Conservation (phyloP, 2,888 invertebrate genomes). For the Elegia similella region DNA sequence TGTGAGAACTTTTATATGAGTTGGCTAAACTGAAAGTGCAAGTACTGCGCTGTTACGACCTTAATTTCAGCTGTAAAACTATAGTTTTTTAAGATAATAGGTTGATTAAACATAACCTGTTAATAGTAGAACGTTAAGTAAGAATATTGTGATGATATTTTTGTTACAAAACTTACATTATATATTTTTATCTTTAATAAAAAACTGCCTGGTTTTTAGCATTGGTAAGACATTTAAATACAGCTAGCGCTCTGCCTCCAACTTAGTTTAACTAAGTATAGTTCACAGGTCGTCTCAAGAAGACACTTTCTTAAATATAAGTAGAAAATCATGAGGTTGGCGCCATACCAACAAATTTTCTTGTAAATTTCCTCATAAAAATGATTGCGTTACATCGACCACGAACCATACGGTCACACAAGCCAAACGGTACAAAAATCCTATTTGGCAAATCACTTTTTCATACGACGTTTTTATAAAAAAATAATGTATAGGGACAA, state of each 20-base stretch:
- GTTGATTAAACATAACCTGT: slow-evolving; percentile 18
- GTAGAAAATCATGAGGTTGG: background rate
- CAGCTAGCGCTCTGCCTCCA: no score
- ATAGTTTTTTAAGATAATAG: slow-evolving; percentile 35
- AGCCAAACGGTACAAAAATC: background rate
- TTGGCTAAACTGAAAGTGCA: slow-evolving; percentile 66
- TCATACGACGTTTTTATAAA: no score
- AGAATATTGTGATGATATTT: no score
- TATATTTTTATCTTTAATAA: no score
- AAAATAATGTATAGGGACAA: no score
- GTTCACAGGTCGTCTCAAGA: no score
- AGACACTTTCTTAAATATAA: no score
- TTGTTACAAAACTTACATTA: no score
- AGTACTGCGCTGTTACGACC: slow-evolving; percentile 52
- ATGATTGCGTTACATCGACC: background rate
- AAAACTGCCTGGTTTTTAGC: no score
- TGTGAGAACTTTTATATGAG: slow-evolving; percentile 75
- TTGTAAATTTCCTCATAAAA: background rate
- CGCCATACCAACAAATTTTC: background rate
- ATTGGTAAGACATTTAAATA: no score
- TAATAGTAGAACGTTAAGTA: background rate
- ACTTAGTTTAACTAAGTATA: no score
- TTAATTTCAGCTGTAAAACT: slow-evolving; percentile 59
- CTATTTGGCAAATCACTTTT: background rate
- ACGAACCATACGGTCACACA: background rate